Evolutionary conservation across 2,797 vertebrate species (phyloP), one percentile per base, ranked within the genome.

Genomic region (Potorous gilbertii): DNA sequence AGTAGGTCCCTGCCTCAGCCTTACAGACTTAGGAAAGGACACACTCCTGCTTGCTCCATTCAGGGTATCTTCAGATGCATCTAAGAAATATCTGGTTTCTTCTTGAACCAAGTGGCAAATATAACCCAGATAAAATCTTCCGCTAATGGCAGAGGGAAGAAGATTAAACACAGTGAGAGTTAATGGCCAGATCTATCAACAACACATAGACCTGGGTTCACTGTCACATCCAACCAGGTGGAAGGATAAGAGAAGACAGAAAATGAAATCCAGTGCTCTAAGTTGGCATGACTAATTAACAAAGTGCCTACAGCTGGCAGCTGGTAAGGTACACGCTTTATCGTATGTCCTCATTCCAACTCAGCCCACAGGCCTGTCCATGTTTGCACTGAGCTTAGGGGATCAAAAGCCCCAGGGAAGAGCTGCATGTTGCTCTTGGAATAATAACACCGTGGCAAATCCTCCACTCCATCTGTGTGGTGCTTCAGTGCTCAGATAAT

Each of bases 381-480:
- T 90, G 90, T 90, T 90, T 90, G 90, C 34, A 54, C 52, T 54
- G 90, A 54, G 54, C 90, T 90, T 90, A 90, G 90, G 34, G 54
- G 90, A 90, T 54, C 50, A 90, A 90, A 90, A 90, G 90, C 90
- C 28, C 90, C 24, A 16, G 90, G 50, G 28, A 90, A 90, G 90
- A 55, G 52, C 54, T 31, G n/a, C 90, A 54, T 55, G 90, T 90
- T 87, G 21, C 74, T 87, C 40, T 87, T 90, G 54, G 90, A 54
- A 90, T 90, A 90, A 54, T 90, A 90, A 90, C 16, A 55, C 52
- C 18, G 14, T 90, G 50, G 50, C 28, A 90, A 90, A 55, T n/a
- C 90, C 16, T 55, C 50, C 18, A 90, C 29, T 90, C 90, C 50
- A 54, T 90, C 90, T 55, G 13, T 34, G 54, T 55, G 54, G 28